Base-by-base conservation (phyloP, 1,140 invertebrate species). In the Meloidogyne exigua region DNA sequence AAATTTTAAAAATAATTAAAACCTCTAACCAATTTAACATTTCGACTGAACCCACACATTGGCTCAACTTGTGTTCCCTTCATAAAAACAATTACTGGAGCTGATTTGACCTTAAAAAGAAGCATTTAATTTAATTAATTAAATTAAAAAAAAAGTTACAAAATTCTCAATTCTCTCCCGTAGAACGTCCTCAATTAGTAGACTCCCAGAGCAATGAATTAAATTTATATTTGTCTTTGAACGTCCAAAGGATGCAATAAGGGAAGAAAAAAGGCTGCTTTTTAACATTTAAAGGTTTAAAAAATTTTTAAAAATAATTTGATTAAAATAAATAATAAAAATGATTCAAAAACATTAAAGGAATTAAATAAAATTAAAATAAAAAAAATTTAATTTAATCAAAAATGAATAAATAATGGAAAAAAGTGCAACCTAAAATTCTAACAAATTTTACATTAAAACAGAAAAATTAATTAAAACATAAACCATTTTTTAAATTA, bases 71-170 rank as follows among this genome's bases (percentile, higher is more conserved):
- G 80, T 23, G 85, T 85, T 18, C 85, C 85, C 71, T 87, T 87
- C 85, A 87, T 87, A 49, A 87, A 87, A 12, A 87, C 81, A 42
- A 87, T 86, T 12, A 87, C 86, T n/a, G 83, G 68, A 15, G 57
- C 71, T 18, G 42, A 21, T 32, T 71, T 63, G 4, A 72, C 75
- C 68, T 76, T n/a, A 18, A n/a, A 25, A 63, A 72, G 12, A 25
- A 72, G 12, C 18, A 21, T 21, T 0, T 63, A 69, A 32, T 15
- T 13, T 18, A 13, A 3, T 44, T 39, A 32, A 13, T 69, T 11
- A 28, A 49, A 26, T 26, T 42, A 26, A 42, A 18, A 68, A 44
- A 36, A 25, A 23, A 44, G 28, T 13, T 69, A 23, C 25, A 69
- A 26, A 32, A 28, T 26, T 71, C 18, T 71, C 68, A 71, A 28